Evolutionary conservation across 2,888 invertebrate species (phyloP), one percentile per base, ranked within the genome.

Genomic region (Drosophila peninsularis): DNA sequence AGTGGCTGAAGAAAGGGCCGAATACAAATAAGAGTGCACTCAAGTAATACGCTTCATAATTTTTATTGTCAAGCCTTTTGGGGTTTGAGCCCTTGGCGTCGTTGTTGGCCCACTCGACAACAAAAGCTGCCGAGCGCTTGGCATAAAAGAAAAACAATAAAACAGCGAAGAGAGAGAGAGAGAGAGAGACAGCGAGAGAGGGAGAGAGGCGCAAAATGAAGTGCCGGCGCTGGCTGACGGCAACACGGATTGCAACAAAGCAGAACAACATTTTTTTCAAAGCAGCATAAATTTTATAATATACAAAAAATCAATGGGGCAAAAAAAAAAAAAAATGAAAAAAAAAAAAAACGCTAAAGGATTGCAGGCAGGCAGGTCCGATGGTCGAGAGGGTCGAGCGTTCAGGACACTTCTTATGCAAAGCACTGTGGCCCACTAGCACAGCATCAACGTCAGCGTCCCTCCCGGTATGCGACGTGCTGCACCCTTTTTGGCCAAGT

Each of bases 11-110:
- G 78, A 79, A 71, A 71, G 78, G 78, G 44, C 49, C 63, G 73
- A 72, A 80, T 75, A 79, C 71, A 79, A 71, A 80, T 73, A 75
- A 74, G 74, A 90, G 90, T 85, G 90, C 90, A 79, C 90, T 90
- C 89, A 86, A 89, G 88, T 90, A 87, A 90, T 90, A 88, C 79
- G 89, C 90, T 90, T 90, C 81, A 90, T 90, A 88, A 90, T 89
- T 90, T 89, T 88, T 89, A 90, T 90, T 89, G 90, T 90, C 89
- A 89, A 80, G 89, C 71, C 84, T 67, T 67, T 76, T 53, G 63
- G 69, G 79, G 80, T 82, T 82, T 86, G 87, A 42, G 82, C 56
- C 54, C 63, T 78, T 73, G 68, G 62, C 74, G 76, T 71, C 55
- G 61, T 57, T 58, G 67, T 73, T 80, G 76, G 65, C 68, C 77